A percentile compares a stretch with the other conserved stretches of the same genome.
Conservation (phyloP, 2,113 vertebrate genomes). For the Prionailurus bengalensis region DNA sequence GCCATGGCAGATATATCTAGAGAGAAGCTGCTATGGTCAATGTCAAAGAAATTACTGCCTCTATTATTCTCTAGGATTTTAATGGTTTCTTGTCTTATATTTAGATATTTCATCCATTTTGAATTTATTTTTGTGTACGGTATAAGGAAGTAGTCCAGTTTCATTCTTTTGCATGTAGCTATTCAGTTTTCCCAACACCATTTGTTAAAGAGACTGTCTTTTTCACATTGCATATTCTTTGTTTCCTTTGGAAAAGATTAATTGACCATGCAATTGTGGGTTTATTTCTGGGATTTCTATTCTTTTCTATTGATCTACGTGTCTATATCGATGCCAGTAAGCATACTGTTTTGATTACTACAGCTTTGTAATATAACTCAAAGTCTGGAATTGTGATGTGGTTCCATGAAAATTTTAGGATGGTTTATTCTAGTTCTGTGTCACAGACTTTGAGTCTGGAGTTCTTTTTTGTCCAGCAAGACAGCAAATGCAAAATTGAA, state of each 20-base stretch:
- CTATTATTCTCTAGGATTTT: background rate
- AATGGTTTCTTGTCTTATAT: background rate
- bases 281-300: too few relatives aligned
- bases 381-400: too few relatives aligned
- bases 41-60: background rate
- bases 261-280: too few relatives aligned
- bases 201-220: background rate
- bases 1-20: too few relatives aligned
- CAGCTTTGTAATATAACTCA: too few relatives aligned
- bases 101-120: background rate
- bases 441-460: too few relatives aligned
- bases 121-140: background rate
- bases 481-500: too few relatives aligned
- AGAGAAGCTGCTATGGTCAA: background rate
- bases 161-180: background rate
- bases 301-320: too few relatives aligned
- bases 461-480: too few relatives aligned
- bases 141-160: background rate
- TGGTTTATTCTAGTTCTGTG: background rate
- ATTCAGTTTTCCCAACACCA: background rate
- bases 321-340: too few relatives aligned
- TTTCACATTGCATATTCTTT: background rate
- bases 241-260: too few relatives aligned
- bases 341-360: too few relatives aligned
- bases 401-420: background rate